Conservation (phyloP, 2,113 vertebrate species). For the Melierax canorus region DNA sequence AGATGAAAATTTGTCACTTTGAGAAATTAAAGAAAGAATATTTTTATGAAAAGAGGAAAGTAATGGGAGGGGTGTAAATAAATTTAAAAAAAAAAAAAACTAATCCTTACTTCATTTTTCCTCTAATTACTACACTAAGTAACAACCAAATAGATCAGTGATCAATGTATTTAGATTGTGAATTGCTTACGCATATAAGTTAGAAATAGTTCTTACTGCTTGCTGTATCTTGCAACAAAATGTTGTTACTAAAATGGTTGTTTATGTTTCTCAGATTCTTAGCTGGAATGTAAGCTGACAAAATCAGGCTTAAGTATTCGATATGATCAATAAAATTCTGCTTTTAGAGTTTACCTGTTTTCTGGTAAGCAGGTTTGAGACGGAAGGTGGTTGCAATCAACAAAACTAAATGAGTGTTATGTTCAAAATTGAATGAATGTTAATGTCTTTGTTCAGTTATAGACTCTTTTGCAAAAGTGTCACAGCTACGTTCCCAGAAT, state of each 20-base stretch:
- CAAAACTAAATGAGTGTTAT: not conserved
- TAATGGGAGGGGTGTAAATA: not conserved
- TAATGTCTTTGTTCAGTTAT: not conserved
- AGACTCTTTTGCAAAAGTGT: not conserved
- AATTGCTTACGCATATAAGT: not conserved
- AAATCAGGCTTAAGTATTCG: not conserved
- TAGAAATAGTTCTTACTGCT: not conserved
- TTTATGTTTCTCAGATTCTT: not conserved
- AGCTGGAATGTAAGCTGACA: not conserved
- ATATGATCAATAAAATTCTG: not conserved
- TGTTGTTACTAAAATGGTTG: not conserved
- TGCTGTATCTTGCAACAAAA: not conserved
- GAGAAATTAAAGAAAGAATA: not conserved
- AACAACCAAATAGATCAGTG: not conserved
- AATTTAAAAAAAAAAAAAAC: not conserved
- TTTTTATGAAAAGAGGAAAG: not conserved
- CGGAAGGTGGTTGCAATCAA: not conserved
- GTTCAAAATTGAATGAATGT: not conserved
- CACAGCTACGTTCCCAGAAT: not conserved
- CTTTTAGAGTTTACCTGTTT: not conserved
- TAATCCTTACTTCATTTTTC: not conserved
- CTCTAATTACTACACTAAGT: not conserved
- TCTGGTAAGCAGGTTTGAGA: not conserved
- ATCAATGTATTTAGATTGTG: not conserved
- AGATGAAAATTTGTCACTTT: not conserved